These are phyloP conservation scores for Bufo gargarizans DNA, from an alignment of 2,113 vertebrate species.

Conservation along the genomic window DNA sequence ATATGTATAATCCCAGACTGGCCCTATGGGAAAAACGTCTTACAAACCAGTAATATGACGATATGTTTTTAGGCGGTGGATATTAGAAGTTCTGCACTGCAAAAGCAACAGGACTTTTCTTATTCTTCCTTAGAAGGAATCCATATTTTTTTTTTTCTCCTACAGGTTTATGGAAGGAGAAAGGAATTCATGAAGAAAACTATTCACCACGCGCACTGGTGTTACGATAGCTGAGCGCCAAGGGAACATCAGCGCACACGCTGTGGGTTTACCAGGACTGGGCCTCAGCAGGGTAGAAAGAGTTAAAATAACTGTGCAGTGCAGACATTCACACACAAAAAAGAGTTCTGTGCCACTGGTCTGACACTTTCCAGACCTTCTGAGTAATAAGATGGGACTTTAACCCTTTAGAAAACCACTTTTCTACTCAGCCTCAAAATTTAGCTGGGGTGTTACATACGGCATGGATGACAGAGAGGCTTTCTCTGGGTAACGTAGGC, in stretches of 20 bases:
- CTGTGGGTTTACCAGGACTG: neutral
- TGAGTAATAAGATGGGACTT: neutral
- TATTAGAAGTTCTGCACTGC: neutral
- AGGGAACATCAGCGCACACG: neutral
- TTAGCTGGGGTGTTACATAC: neutral
- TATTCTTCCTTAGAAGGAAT: neutral
- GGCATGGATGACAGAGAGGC: neutral
- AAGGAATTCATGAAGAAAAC: neutral
- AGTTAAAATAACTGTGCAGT: constrained; percentile 24
- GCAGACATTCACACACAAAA: constrained; percentile 8
- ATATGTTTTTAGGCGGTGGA: neutral
- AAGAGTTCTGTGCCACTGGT: constrained; percentile 20
- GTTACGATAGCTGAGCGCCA: neutral
- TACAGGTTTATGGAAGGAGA: neutral
- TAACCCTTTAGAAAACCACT: constrained; percentile 7
- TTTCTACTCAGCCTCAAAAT: neutral
- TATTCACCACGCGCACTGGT: neutral
- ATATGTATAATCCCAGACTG: neutral
- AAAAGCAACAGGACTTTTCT: neutral
- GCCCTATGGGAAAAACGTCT: neutral
- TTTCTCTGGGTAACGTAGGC: neutral
- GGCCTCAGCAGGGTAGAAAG: neutral
- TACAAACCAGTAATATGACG: neutral
- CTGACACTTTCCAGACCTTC: constrained; percentile 32
- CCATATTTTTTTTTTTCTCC: neutral